Evolutionary conservation across 2,888 invertebrate genomes (phyloP).

Genomic region (Eilema sororculum): DNA sequence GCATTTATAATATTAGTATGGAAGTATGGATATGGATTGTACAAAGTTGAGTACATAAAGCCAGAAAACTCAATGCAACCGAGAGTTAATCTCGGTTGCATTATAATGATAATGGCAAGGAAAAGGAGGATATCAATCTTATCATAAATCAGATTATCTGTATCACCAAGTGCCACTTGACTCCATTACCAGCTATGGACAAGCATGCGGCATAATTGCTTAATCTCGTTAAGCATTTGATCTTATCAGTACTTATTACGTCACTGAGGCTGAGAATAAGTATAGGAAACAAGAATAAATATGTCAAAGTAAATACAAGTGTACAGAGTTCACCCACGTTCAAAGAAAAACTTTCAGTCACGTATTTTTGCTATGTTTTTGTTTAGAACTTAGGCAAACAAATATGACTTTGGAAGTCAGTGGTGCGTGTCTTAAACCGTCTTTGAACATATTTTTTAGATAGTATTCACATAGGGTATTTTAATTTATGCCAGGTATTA

Average conservation of each 20-base stretch:
- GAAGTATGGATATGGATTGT: too few relatives aligned
- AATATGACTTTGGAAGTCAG: conserved; percentile 3
- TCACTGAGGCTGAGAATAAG: not conserved
- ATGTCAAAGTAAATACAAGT: not conserved
- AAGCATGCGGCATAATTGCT: not conserved
- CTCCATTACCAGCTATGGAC: not conserved
- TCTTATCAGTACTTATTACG: too few relatives aligned
- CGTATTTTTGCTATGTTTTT: not conserved
- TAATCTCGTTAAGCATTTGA: not conserved
- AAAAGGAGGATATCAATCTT: not conserved
- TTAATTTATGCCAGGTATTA: too few relatives aligned
- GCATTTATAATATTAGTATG: too few relatives aligned
- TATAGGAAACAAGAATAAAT: not conserved
- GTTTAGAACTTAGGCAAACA: conserved; percentile 2
- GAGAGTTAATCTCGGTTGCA: not conserved
- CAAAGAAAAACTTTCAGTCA: conserved; percentile 1
- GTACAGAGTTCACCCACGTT: not conserved
- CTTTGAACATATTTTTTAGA: not conserved
- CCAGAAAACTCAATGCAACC: not conserved
- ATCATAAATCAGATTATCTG: not conserved
- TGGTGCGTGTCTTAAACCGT: not conserved
- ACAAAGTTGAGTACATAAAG: too few relatives aligned
- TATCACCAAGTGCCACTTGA: not conserved
- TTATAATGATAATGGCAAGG: not conserved
- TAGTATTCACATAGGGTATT: too few relatives aligned